Evolutionary conservation across 2,113 vertebrate genomes (phyloP), one percentile per base, ranked within the genome.

Genomic region (Anguilla rostrata): DNA sequence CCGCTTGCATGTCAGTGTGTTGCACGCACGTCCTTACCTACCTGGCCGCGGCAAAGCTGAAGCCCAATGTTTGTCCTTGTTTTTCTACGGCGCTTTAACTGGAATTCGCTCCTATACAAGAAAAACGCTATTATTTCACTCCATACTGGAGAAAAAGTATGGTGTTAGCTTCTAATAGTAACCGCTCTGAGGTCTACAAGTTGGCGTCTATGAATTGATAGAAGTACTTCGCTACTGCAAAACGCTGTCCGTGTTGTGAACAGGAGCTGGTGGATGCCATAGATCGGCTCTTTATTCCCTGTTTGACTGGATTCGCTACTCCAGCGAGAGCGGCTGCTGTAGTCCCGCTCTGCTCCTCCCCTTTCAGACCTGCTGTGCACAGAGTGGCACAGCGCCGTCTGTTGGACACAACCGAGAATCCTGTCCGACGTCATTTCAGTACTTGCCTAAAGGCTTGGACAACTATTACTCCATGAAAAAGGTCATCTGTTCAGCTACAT

Each of bases 61-160:
- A 86, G 85, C 85, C 79, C 40, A 78, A 75, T 81, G 79, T 63
- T 81, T 60, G 85, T 86, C 85, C 85, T 86, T 82, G 56, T 86
- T 86, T 84, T 81, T 84, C 83, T n/a, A 43, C 83, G 83, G 60
- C 85, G 78, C 78, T 86, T 66, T 81, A 82, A 85, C 56, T 57
- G 40, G 26, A 86, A 80, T 60, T 57, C 79, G 81, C 56, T 40
- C 39, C 84, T 39, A 29, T 8, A 57, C 53, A 43, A 49, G 80
- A 49, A 63, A 53, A 81, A 66, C 85, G 85, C 14, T 57, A 78
- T 66, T 57, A 78, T 66, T 86, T 81, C 85, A 86, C 80, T 86
- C 79, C 81, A 43, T 63, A 53, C 26, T 57, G 60, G 20, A 66
- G 60, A 75, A 66, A 85, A 85, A 85, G 84, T 85, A 80, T 34